Evolutionary conservation across 2,113 vertebrate species (phyloP).

Genomic region (Heliornis fulica): DNA sequence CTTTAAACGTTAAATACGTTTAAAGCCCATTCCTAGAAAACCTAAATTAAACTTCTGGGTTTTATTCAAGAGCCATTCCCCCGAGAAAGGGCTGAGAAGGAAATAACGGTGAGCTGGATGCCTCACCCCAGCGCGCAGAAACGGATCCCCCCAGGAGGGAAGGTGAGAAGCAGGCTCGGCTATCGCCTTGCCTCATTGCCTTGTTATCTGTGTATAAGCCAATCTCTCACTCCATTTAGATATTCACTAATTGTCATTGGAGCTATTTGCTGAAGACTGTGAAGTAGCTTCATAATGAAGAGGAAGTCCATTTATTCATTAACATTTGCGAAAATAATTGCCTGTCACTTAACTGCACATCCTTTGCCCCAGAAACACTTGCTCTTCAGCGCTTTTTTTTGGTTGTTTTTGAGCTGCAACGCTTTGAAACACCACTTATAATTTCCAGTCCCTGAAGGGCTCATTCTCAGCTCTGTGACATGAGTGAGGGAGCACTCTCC

Average conservation of each 20-base stretch:
- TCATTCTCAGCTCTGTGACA: background rate
- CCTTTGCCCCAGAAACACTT: slow-evolving; percentile 42
- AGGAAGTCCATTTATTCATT: slow-evolving; percentile 53
- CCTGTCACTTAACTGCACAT: slow-evolving; percentile 30
- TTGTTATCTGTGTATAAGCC: background rate
- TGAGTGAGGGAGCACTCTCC: background rate
- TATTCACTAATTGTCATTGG: slow-evolving; percentile 44
- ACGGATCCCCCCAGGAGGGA: background rate
- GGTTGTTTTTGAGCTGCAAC: background rate
- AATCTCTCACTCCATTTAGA: slow-evolving; percentile 15
- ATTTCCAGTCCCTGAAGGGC: slow-evolving; percentile 11
- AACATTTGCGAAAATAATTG: slow-evolving; percentile 38
- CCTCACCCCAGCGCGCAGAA: background rate
- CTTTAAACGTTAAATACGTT: slow-evolving; percentile 15
- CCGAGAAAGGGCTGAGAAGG: background rate
- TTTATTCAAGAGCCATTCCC: background rate
- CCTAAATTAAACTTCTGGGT: slow-evolving; percentile 38
- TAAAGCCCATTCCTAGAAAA: slow-evolving; percentile 3
- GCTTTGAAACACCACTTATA: background rate
- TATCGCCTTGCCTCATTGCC: background rate
- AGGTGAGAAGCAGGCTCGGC: slow-evolving; percentile 8
- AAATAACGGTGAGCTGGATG: background rate
- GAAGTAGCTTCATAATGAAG: slow-evolving; percentile 48
- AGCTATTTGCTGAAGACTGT: slow-evolving; percentile 24
- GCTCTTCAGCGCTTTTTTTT: background rate